phyloP scores from a whole-genome alignment of 2,888 invertebrate genomes.

The Cabera pusaria region DNA sequence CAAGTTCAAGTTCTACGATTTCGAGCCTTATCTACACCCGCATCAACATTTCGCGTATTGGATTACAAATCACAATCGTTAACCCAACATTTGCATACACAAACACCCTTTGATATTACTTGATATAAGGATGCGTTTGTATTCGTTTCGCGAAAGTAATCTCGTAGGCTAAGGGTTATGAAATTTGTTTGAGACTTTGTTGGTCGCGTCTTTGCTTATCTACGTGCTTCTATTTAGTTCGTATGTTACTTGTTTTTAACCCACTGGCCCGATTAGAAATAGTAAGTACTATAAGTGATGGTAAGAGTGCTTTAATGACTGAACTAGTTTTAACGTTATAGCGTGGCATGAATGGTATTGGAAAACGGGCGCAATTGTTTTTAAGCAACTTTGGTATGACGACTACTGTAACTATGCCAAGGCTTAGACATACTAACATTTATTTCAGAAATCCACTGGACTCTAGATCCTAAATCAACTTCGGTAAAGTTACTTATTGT shows the following conservation, averaged over 20 bases:
- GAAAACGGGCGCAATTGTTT: constrained; percentile 9
- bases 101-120: constrained; percentile 3
- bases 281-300: no score
- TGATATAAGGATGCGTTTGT: constrained; percentile 1
- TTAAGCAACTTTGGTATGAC: constrained; percentile 15
- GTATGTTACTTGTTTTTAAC: constrained; percentile 17
- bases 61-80: constrained; percentile 5
- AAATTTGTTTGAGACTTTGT: constrained; percentile 4
- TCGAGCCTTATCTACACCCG: no score
- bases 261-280: constrained; percentile 17
- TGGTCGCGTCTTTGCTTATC: constrained; percentile 16
- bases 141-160: constrained; percentile 4
- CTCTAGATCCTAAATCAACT: no score
- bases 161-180: constrained; percentile 2
- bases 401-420: constrained; percentile 7
- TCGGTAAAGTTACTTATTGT: no score
- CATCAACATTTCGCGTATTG: no score
- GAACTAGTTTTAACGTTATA: constrained; percentile 12
- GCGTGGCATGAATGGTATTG: constrained; percentile 4
- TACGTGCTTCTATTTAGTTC: constrained; percentile 12
- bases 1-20: no score
- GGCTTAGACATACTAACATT: no score
- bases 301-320: constrained; percentile 14
- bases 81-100: constrained; percentile 10
- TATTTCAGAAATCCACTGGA: no score